phyloP scores from a whole-genome alignment of 2,113 vertebrate species.

The Paradoxurus hermaphroditus region DNA sequence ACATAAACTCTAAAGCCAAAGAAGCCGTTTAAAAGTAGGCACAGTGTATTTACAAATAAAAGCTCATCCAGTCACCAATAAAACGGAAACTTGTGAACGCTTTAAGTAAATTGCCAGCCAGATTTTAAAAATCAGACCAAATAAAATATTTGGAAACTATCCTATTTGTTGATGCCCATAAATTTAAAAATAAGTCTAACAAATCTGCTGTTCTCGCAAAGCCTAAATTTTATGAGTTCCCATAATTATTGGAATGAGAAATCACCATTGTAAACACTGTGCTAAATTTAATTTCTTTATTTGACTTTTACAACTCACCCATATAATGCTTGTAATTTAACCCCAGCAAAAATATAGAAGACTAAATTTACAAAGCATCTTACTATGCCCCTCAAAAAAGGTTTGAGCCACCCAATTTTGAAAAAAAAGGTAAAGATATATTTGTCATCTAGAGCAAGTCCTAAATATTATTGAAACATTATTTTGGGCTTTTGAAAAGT shows the following conservation, averaged over 20 bases:
- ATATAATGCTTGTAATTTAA: conserved; percentile 18
- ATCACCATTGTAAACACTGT: conserved; percentile 42
- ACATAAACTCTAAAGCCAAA: conserved; percentile 39
- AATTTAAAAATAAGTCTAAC: conserved; percentile 69
- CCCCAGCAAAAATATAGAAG: conserved; percentile 23
- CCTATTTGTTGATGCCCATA: conserved; percentile 61
- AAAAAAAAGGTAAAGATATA: neutral
- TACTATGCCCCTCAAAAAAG: neutral
- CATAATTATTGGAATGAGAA: conserved; percentile 56
- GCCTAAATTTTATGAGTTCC: conserved; percentile 47
- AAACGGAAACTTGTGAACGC: conserved; percentile 54
- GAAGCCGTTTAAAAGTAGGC: conserved; percentile 45
- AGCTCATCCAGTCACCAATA: conserved; percentile 51
- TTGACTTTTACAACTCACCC: conserved; percentile 48
- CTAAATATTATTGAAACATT: neutral
- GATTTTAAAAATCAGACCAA: conserved; percentile 46
- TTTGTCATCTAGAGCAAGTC: neutral
- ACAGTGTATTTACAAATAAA: conserved; percentile 62
- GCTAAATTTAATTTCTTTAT: conserved; percentile 58
- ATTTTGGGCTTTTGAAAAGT: conserved; percentile 1
- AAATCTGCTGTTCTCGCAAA: conserved; percentile 55
- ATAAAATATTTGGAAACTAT: conserved; percentile 71
- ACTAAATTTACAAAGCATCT: neutral
- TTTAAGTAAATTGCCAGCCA: conserved; percentile 52
- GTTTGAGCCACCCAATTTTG: neutral